These are phyloP conservation scores for Mormyrus lacerda DNA, from an alignment of 2,113 vertebrate species.

Conservation along the genomic window DNA sequence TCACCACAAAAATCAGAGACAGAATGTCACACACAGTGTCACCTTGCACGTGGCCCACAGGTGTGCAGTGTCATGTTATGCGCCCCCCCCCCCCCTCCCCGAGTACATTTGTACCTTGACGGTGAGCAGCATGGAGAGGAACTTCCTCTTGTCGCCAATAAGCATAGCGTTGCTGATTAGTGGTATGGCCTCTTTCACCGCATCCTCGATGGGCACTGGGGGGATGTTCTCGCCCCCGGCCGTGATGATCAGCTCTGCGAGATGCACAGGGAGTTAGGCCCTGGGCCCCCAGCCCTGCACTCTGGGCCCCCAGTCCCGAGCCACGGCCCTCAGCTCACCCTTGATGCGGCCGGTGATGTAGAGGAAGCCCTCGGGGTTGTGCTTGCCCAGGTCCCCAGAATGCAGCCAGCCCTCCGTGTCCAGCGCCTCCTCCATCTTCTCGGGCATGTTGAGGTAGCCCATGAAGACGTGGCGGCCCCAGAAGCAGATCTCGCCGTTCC, in stretches of 20 bases:
- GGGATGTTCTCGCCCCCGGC: conserved; percentile 82
- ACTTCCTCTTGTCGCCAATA: conserved; percentile 84
- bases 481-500: conserved; percentile 77
- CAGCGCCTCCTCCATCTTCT: conserved; percentile 68
- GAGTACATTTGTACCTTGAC: conserved; percentile 68
- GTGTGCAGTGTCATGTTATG: not conserved
- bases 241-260: conserved; percentile 85
- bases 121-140: conserved; percentile 79
- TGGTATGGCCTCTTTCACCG: conserved; percentile 74
- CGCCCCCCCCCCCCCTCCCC: not conserved
- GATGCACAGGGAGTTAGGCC: conserved; percentile 7
- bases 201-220: conserved; percentile 75
- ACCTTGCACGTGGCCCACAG: not conserved
- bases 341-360: conserved; percentile 87
- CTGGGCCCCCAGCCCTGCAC: no score
- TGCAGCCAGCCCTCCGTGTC: conserved; percentile 84
- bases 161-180: conserved; percentile 83
- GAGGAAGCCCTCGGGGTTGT: conserved; percentile 70
- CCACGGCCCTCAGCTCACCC: conserved; percentile 56
- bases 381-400: conserved; percentile 79
- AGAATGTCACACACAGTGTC: not conserved
- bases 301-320: not conserved
- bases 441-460: conserved; percentile 81
- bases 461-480: conserved; percentile 89
- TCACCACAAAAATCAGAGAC: not conserved